Evolutionary conservation across 2,113 vertebrate species (phyloP).

Genomic region (Aleadryas rufinucha): DNA sequence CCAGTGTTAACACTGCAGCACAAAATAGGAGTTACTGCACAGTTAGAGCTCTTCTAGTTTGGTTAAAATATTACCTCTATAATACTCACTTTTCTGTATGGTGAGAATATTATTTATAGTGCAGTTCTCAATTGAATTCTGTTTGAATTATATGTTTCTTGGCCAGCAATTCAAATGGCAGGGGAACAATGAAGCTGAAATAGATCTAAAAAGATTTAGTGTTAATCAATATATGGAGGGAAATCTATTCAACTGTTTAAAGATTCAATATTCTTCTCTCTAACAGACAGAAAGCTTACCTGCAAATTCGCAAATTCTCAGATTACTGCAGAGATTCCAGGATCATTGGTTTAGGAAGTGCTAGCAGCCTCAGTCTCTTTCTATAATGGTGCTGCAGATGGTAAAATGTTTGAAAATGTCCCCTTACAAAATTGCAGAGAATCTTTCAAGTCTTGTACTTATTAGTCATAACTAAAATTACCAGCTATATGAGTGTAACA

Average conservation of each 20-base stretch:
- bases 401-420: neutral
- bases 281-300: neutral
- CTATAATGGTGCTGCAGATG: neutral
- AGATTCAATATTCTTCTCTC: slow-evolving; percentile 12
- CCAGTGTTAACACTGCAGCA: neutral
- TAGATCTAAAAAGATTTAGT: slow-evolving; percentile 52
- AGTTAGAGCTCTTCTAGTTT: slow-evolving; percentile 13
- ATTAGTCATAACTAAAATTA: neutral
- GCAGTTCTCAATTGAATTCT: slow-evolving; percentile 29
- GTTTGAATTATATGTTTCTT: slow-evolving; percentile 15
- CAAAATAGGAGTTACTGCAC: neutral
- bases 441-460: neutral
- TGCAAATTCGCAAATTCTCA: neutral
- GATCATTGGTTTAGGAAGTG: neutral
- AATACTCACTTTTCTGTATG: neutral
- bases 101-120: slow-evolving; percentile 12
- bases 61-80: neutral
- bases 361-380: neutral
- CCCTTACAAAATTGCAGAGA: neutral
- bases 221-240: slow-evolving; percentile 28
- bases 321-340: neutral
- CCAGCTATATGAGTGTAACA: neutral
- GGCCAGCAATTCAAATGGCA: slow-evolving; percentile 11
- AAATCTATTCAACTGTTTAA: slow-evolving; percentile 39
- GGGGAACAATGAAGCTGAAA: slow-evolving; percentile 22